A percentile compares a stretch with the other conserved stretches of the same genome.
Conservation (phyloP, 1,140 invertebrate genomes). For the Batillaria attramentaria region DNA sequence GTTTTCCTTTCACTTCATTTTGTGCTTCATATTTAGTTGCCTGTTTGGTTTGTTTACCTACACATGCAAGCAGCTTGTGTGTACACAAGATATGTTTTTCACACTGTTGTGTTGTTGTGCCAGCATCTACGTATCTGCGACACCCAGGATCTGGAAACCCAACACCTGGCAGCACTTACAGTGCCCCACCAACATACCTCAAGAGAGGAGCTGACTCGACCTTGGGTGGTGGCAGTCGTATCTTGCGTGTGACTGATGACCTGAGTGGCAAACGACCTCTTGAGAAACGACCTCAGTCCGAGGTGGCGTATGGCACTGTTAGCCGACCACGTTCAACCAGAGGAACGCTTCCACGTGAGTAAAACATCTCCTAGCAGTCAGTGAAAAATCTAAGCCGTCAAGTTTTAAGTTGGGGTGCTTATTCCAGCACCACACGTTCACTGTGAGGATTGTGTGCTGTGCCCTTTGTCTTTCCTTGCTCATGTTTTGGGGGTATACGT, state of each 20-base stretch:
- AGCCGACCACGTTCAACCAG: slow-evolving; percentile 44
- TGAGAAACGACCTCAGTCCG: slow-evolving; percentile 51
- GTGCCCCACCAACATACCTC: slow-evolving; percentile 52
- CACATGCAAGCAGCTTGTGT: too few species aligned
- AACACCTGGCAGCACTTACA: slow-evolving; percentile 56
- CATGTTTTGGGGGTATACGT: too few species aligned
- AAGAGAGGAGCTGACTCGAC: slow-evolving; percentile 52
- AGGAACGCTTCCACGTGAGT: slow-evolving; percentile 64
- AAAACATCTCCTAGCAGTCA: neutral
- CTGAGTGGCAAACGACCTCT: slow-evolving; percentile 60
- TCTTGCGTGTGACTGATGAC: slow-evolving; percentile 62
- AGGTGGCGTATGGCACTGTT: slow-evolving; percentile 49
- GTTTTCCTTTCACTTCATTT: too few species aligned
- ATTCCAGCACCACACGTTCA: too few species aligned
- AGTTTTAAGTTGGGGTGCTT: neutral
- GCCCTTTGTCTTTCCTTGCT: too few species aligned
- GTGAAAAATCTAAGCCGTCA: too few species aligned
- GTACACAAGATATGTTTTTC: too few species aligned
- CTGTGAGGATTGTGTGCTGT: too few species aligned
- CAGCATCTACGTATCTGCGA: slow-evolving; percentile 45
- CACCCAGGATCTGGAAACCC: slow-evolving; percentile 30
- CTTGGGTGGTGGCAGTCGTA: slow-evolving; percentile 46
- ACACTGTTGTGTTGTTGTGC: neutral
- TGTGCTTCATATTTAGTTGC: too few species aligned
- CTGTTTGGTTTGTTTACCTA: too few species aligned